Evolutionary conservation across 1,140 invertebrate species (phyloP), one percentile per base, ranked within the genome.

Genomic region (Pemphigus obesinymphae): DNA sequence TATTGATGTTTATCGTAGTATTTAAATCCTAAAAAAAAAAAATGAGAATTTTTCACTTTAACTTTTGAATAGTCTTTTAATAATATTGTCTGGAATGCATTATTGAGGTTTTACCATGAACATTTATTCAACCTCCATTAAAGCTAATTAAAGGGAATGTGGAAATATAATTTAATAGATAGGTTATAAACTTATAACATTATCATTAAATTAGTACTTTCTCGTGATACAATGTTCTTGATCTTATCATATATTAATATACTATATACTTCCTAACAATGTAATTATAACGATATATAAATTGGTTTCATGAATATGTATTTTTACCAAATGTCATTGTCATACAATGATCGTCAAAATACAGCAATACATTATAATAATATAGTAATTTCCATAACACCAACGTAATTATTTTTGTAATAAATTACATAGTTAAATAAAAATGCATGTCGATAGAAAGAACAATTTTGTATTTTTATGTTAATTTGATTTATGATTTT

Each of bases 301-400:
- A 11, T 70, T 15, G 2, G 37, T 26, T 43, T 45, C n/a, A 70
- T 70, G 66, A 70, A 70, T 70, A 70, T 70, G 34, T 45, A 70
- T 70, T 70, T 45, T 23, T 45, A 43, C 66, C 10, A 70, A 70
- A 45, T 70, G 66, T 70, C 66, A 70, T 70, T 70, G 66, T 70
- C 37, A 17, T 23, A 26, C 31, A 26, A 70, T 26, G 23, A 37
- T 40, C n/a, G 63, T 43, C 43, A 70, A 43, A 43, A 70, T 8
- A 15, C n/a, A 58, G 34, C n/a, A 43, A 45, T 70, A 70, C 20
- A 26, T 20, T 40, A 43, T 70, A 13, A n/a, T n/a, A n/a, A n/a
- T n/a, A 26, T 45, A 6, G n/a, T 45, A 26, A 70, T 70, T 70
- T 70, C 40, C 66, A 43, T 70, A 70, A 23, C 23, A n/a, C n/a